A percentile compares a stretch with the other conserved stretches of the same genome.
Conservation (phyloP, 2,113 vertebrate species). For the Dolichotis patagonum region DNA sequence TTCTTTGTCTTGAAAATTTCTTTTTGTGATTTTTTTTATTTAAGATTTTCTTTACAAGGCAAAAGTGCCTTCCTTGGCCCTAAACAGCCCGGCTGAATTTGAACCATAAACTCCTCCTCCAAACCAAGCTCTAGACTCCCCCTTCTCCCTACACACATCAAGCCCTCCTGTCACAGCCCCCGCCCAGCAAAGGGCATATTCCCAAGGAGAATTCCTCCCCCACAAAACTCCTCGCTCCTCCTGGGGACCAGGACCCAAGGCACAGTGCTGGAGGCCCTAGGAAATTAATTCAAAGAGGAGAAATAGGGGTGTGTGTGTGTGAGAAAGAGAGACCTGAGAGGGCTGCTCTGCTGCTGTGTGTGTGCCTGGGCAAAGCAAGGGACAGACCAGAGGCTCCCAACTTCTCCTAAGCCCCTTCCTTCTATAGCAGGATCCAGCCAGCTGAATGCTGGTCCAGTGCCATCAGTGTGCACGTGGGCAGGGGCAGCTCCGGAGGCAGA, state of each 20-base stretch:
- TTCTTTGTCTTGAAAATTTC: background rate
- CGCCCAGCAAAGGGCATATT: background rate
- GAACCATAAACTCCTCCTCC: slow-evolving; percentile 57
- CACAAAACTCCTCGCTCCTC: background rate
- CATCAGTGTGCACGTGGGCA: background rate
- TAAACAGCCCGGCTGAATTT: background rate
- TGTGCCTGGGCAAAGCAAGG: background rate
- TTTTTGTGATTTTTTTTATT: background rate
- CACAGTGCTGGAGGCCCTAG: background rate
- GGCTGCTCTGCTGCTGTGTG: background rate
- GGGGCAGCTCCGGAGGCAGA: background rate
- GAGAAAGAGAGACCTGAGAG: background rate
- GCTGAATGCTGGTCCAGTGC: background rate
- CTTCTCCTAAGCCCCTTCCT: slow-evolving; percentile 52
- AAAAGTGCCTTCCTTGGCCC: background rate
- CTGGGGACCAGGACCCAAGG: background rate
- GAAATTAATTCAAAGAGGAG: slow-evolving; percentile 36
- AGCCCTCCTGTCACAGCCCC: background rate
- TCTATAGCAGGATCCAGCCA: background rate
- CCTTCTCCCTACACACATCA: background rate
- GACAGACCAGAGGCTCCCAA: background rate
- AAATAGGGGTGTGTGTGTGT: background rate
- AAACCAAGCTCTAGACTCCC: slow-evolving; percentile 29
- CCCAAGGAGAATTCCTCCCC: background rate
- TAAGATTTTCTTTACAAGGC: background rate